phyloP scores from a whole-genome alignment of 2,113 vertebrate genomes.

The Eurypyga helias region DNA sequence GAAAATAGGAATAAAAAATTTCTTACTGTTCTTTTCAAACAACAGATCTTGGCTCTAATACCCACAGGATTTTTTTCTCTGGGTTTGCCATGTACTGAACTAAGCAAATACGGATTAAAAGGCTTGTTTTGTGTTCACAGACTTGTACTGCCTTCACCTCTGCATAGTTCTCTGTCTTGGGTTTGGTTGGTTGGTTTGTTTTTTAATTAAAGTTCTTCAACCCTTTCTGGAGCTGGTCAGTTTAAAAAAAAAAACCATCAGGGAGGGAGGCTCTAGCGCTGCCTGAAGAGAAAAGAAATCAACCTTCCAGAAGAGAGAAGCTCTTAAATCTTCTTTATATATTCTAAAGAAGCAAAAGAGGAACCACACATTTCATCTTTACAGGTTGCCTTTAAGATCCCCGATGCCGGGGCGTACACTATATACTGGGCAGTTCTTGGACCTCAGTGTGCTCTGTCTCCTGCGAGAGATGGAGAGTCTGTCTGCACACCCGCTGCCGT shows the following conservation, averaged over 20 bases:
- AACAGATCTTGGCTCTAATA: neutral
- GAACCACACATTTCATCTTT: slow-evolving; percentile 23
- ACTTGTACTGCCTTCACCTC: neutral
- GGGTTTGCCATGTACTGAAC: neutral
- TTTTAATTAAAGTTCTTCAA: neutral
- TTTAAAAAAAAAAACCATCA: neutral
- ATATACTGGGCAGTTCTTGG: slow-evolving; percentile 25
- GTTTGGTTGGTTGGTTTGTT: neutral
- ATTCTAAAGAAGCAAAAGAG: slow-evolving; percentile 59
- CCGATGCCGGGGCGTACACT: slow-evolving; percentile 56
- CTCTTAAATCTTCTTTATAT: neutral
- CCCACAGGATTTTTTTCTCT: neutral
- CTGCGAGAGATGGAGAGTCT: slow-evolving; percentile 10
- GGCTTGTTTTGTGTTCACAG: neutral
- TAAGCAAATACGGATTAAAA: neutral
- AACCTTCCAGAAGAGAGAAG: neutral
- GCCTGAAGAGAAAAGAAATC: neutral
- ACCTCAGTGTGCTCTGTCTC: slow-evolving; percentile 12
- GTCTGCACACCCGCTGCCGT: slow-evolving; percentile 42
- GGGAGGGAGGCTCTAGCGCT: neutral
- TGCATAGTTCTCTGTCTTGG: neutral
- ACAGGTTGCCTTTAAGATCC: slow-evolving; percentile 70
- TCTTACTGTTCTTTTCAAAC: neutral
- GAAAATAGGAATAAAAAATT: neutral
- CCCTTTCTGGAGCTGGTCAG: neutral